Conservation (phyloP, 2,888 invertebrate genomes). For the Malacosoma neustria region DNA sequence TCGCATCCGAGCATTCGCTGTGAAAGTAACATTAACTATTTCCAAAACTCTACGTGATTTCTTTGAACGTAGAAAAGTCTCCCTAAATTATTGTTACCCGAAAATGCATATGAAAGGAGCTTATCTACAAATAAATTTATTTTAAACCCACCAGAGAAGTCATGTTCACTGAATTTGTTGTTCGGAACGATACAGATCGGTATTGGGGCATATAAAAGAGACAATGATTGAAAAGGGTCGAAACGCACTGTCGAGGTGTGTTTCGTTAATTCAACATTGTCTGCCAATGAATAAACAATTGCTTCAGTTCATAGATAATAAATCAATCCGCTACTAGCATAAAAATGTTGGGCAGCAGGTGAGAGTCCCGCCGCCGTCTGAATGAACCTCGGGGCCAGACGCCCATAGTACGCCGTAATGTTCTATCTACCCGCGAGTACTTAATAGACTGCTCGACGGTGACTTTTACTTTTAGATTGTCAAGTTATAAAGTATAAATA, state of each 20-base stretch:
- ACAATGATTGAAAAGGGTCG: slow-evolving; percentile 25
- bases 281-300: slow-evolving; percentile 21
- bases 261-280: slow-evolving; percentile 22
- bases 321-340: too few species aligned
- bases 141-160: background rate
- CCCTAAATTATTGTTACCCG: too few species aligned
- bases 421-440: too few species aligned
- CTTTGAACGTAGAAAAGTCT: slow-evolving; percentile 6
- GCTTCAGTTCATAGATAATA: background rate
- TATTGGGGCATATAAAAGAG: background rate
- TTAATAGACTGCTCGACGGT: too few species aligned
- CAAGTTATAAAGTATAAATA: too few species aligned
- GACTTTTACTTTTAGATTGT: too few species aligned
- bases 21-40: slow-evolving; percentile 28
- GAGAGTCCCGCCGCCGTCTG: too few species aligned
- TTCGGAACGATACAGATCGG: too few species aligned
- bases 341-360: too few species aligned
- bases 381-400: too few species aligned
- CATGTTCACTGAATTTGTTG: background rate
- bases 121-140: background rate
- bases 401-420: too few species aligned
- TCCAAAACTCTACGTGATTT: slow-evolving; percentile 2
- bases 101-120: background rate
- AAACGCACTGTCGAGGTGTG: slow-evolving; percentile 17
- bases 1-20: slow-evolving; percentile 34